Evolutionary conservation across 2,888 invertebrate genomes (phyloP).

Genomic region (Drosophila antonietae): DNA sequence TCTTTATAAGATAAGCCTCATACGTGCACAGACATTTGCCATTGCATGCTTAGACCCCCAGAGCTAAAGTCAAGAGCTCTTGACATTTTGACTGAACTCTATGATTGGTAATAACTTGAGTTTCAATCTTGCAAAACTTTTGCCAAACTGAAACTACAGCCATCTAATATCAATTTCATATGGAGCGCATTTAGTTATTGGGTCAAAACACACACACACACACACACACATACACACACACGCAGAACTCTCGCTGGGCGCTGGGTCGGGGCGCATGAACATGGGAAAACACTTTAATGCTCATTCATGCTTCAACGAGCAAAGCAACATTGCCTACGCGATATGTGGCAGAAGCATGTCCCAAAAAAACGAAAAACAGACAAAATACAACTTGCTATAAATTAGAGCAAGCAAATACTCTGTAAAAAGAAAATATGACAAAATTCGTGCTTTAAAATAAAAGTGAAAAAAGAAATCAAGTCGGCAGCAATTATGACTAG

Average conservation of each 20-base stretch:
- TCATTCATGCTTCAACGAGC: conserved; percentile 47
- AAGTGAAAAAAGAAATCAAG: too few relatives aligned
- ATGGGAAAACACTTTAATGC: conserved; percentile 59
- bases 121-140: conserved; percentile 1
- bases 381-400: background rate
- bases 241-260: background rate
- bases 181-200: conserved; percentile 1
- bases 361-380: background rate
- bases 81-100: conserved; percentile 4
- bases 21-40: too few relatives aligned
- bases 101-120: conserved; percentile 8
- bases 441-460: too few relatives aligned
- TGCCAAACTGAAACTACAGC: background rate
- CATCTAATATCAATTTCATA: conserved; percentile 4
- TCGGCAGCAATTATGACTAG: too few relatives aligned
- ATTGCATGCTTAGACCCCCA: background rate
- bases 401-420: background rate
- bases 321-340: conserved; percentile 25
- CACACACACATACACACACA: conserved; percentile 2
- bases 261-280: conserved; percentile 14
- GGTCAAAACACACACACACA: conserved; percentile 11
- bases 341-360: background rate
- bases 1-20: background rate
- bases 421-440: background rate
- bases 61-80: background rate